Base-by-base conservation (phyloP, 2,113 vertebrate genomes). In the Hepsetus odoe region DNA sequence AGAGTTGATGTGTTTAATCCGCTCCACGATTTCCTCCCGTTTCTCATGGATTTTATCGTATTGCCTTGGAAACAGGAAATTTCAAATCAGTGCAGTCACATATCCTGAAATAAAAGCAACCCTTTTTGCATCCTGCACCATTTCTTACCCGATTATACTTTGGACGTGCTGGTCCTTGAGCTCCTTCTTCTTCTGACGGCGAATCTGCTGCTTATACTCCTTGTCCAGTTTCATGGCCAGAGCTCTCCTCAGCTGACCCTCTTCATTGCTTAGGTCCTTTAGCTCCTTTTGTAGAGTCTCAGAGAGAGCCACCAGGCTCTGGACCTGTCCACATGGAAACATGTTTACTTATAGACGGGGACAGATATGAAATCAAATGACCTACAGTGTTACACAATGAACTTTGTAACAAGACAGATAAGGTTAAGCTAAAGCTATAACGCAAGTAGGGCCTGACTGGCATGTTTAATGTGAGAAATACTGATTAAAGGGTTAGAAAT, bases 221-320 rank as follows among this genome's bases (percentile, higher is more conserved):
- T 92, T 93, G 78, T 92, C 91, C 75, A 84, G 83, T 80, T 90
- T 94, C 90, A 92, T 91, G 64, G 11, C 81, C 13, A 88, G 76
- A 5, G 86, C 83, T 42, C 92, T 82, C 84, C 89, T 92, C 68
- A 92, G 0, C 87, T 90, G 91, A 1, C 40, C 72, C 22, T 92
- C 91, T 82, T 93, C 91, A 0, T 30, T 76, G 33, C 83, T 82
- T 61, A 92, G 76, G 67, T 85, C 90, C 85, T 91, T 94, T 58
- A 93, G 84, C 64, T 92, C 91, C 78, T 94, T 94, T 82, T 90
- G 85, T 81, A 84, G 86, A 72, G 87, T 86, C 83, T 94, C 93
- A 9, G 79, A 81, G 66, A 88, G 82, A 67, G 76, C 75, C 0
- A 3, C 77, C 65, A 90, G 72, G 32, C 84, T 82, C 61, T 90